Percentiles rank a stretch among this genome's conserved stretches.
These are phyloP conservation scores for Corythaeola cristata DNA, from an alignment of 2,113 vertebrate genomes.

Conservation along the genomic window DNA sequence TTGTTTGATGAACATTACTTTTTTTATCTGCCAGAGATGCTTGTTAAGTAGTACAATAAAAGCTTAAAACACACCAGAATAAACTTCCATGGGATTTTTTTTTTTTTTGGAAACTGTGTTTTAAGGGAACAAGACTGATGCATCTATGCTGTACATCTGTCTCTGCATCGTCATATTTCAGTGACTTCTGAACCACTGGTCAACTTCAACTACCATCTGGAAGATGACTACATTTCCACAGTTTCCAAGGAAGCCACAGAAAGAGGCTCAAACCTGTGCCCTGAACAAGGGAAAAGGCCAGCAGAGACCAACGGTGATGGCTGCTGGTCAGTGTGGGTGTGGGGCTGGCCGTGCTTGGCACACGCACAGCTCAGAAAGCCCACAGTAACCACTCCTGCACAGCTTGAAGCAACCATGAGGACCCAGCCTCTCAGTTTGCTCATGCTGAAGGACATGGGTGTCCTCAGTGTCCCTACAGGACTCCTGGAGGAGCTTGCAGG, in stretches of 20 bases:
- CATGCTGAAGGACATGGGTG: not conserved
- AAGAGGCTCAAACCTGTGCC: not conserved
- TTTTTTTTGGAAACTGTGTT: not conserved
- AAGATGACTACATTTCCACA: not conserved
- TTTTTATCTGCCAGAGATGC: not conserved
- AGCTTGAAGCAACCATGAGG: fast-evolving
- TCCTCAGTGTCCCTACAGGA: fast-evolving
- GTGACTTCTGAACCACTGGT: not conserved
- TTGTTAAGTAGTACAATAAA: not conserved
- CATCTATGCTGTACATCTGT: not conserved
- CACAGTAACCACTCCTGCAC: not conserved
- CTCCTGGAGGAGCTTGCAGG: not conserved
- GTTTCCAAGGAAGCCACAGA: not conserved
- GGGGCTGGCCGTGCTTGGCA: not conserved
- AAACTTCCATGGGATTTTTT: not conserved
- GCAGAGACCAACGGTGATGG: not conserved
- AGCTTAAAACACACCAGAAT: not conserved
- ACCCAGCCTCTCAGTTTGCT: fast-evolving
- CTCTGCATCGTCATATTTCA: not conserved
- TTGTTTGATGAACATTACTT: not conserved
- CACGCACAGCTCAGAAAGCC: fast-evolving
- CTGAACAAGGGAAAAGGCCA: not conserved
- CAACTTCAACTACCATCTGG: not conserved
- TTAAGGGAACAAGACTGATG: not conserved
- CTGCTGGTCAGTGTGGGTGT: fast-evolving